phyloP scores from a whole-genome alignment of 2,888 invertebrate genomes.

The Sarcophaga variegata region DNA sequence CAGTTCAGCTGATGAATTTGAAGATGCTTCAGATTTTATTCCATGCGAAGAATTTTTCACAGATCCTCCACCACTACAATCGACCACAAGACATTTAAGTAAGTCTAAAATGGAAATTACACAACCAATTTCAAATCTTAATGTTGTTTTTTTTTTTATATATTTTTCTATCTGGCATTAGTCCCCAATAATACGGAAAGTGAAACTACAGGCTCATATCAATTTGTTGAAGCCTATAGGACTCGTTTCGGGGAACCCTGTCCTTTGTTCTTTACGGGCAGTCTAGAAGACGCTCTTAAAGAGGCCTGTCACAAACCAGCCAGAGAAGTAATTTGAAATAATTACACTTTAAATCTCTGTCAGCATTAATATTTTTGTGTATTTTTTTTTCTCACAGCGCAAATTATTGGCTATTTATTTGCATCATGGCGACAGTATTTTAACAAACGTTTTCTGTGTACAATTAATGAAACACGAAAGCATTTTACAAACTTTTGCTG shows the following conservation, averaged over 20 bases:
- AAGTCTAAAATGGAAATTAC: slow-evolving; percentile 75
- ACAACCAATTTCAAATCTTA: not conserved
- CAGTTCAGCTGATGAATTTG: slow-evolving; percentile 92
- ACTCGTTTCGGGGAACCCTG: slow-evolving; percentile 90
- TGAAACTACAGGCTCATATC: slow-evolving; percentile 92
- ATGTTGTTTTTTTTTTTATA: not conserved
- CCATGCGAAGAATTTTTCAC: slow-evolving; percentile 94
- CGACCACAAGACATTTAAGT: slow-evolving; percentile 90
- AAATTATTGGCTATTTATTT: slow-evolving; percentile 97
- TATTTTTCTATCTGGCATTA: slow-evolving; percentile 76
- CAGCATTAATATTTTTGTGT: not conserved
- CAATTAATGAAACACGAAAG: slow-evolving; percentile 95
- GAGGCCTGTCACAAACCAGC: slow-evolving; percentile 95
- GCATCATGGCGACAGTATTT: slow-evolving; percentile 97
- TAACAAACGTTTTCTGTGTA: slow-evolving; percentile 98
- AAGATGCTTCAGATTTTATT: slow-evolving; percentile 92
- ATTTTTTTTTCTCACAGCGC: slow-evolving; percentile 84
- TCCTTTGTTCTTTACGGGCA: slow-evolving; percentile 95
- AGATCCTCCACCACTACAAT: slow-evolving; percentile 87
- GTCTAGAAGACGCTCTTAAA: slow-evolving; percentile 93
- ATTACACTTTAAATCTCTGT: not conserved
- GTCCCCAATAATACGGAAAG: slow-evolving; percentile 94
- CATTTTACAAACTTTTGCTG: slow-evolving; percentile 92
- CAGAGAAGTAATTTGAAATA: slow-evolving; percentile 86
- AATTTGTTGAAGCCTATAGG: slow-evolving; percentile 93